These are phyloP conservation scores for Picathartes gymnocephalus DNA, from an alignment of 2,113 vertebrate genomes.

Conservation along the genomic window DNA sequence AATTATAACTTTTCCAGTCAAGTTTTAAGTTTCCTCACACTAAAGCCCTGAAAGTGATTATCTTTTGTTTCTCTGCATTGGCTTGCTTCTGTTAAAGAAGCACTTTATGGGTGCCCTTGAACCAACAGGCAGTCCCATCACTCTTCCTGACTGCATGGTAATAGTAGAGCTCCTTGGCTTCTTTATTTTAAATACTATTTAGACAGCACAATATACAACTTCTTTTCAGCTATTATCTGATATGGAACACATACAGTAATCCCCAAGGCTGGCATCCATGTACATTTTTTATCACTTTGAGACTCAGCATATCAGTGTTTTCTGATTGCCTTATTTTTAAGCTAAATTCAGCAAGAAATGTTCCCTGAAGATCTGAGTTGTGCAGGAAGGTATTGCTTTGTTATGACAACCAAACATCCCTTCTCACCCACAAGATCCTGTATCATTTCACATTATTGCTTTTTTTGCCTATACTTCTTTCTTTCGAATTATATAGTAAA, in stretches of 20 bases:
- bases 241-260: not conserved
- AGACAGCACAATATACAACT: not conserved
- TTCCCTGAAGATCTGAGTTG: not conserved
- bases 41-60: not conserved
- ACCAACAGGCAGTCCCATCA: not conserved
- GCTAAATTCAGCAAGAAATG: constrained; percentile 39
- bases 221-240: constrained; percentile 25
- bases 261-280: not conserved
- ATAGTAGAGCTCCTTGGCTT: not conserved
- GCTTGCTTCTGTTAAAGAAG: not conserved
- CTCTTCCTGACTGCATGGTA: not conserved
- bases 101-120: not conserved
- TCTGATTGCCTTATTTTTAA: constrained; percentile 41
- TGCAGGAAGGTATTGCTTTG: constrained; percentile 1
- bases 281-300: constrained; percentile 10
- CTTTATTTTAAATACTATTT: constrained; percentile 28
- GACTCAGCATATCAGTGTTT: constrained; percentile 16
- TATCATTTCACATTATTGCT: not conserved
- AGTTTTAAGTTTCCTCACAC: not conserved
- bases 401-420: not conserved
- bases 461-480: not conserved
- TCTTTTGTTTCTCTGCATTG: not conserved
- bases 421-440: not conserved
- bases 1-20: not conserved
- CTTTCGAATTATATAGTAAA: not conserved